Evolutionary conservation across 2,888 invertebrate genomes (phyloP), one percentile per base, ranked within the genome.

Genomic region (Pachymerium ferrugineum): DNA sequence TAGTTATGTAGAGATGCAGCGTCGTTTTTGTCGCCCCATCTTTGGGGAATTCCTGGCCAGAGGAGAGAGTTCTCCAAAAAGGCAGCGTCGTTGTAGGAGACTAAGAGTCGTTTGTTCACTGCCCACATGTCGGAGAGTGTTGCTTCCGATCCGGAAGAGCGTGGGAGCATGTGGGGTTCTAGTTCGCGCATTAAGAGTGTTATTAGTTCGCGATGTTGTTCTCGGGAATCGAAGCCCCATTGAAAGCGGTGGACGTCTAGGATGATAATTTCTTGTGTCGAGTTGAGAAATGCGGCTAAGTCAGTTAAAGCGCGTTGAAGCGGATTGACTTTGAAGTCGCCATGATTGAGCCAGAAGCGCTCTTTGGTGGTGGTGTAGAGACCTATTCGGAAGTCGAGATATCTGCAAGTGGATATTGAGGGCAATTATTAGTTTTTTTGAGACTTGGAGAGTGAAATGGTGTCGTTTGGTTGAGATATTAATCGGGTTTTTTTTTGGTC

Each of bases 331-430:
- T 88, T 85, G 75, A 89, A 86, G 79, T 89, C 83, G 80, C 90
- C 89, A 81, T 91, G 90, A 81, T 90, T 90, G 74, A 90, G 83
- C 88, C 88, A 90, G 80, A 89, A 90, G 77, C 78, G 78, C 29
- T 81, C 77, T 77, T 79, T 76, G 74, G 79, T 76, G 75, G 79
- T 75, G 78, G 82, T 80, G 77, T 87, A 90, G 82, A 88, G 91
- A 76, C 90, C 92, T 76, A 93, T 86, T 78, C 92, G 87, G 73
- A 93, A 86, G 82, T 93, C 93, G 71, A 93, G 84, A 82, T 91
- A 93, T 16, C 73, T 73, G 38, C 6, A 73, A 47, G n/a, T n/a
- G n/a, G n/a, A n/a, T n/a, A n/a, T n/a, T n/a, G n/a, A n/a, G n/a
- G n/a, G n/a, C n/a, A n/a, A n/a, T n/a, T n/a, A n/a, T n/a, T n/a